Conservation (phyloP, 2,888 invertebrate species). For the Macrophya alboannulata region DNA sequence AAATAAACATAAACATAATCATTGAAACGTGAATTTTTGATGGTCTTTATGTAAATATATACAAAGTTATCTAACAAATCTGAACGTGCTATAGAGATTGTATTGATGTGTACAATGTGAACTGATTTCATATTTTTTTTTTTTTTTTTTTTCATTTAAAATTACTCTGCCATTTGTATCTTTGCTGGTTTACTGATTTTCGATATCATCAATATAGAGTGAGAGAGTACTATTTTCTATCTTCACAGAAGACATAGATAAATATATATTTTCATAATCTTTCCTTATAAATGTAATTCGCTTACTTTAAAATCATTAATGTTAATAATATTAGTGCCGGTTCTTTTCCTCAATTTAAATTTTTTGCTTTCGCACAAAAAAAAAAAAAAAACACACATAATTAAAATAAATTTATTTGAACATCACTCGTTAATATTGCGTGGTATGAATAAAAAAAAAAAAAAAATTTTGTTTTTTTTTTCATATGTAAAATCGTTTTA, state of each 20-base stretch:
- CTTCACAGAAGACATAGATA: constrained; percentile 82
- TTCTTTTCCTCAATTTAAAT: constrained; percentile 67
- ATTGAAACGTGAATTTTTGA: constrained; percentile 71
- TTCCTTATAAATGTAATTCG: constrained; percentile 80
- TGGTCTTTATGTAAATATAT: constrained; percentile 73
- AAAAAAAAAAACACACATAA: constrained; percentile 68
- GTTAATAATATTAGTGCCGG: constrained; percentile 79
- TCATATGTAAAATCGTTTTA: constrained; percentile 53
- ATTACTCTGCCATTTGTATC: constrained; percentile 75
- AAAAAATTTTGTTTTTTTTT: constrained; percentile 36
- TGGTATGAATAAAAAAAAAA: constrained; percentile 56
- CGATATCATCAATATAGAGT: constrained; percentile 79
- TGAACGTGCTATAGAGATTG: constrained; percentile 67
- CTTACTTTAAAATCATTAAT: constrained; percentile 79
- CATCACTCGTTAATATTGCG: constrained; percentile 63
- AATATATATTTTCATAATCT: constrained; percentile 81
- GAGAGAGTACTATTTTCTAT: constrained; percentile 81
- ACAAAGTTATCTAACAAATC: constrained; percentile 75
- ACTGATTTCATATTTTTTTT: constrained; percentile 61
- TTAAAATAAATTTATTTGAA: constrained; percentile 66
- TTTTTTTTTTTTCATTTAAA: constrained; percentile 63
- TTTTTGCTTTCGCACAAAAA: constrained; percentile 68
- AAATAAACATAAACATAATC: constrained; percentile 60
- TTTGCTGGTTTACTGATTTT: constrained; percentile 63
- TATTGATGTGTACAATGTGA: constrained; percentile 72